Percentiles rank a stretch among this genome's conserved stretches.
These are phyloP conservation scores for Drosophila sulfurigaster DNA, from an alignment of 1,140 invertebrate species.

Conservation along the genomic window DNA sequence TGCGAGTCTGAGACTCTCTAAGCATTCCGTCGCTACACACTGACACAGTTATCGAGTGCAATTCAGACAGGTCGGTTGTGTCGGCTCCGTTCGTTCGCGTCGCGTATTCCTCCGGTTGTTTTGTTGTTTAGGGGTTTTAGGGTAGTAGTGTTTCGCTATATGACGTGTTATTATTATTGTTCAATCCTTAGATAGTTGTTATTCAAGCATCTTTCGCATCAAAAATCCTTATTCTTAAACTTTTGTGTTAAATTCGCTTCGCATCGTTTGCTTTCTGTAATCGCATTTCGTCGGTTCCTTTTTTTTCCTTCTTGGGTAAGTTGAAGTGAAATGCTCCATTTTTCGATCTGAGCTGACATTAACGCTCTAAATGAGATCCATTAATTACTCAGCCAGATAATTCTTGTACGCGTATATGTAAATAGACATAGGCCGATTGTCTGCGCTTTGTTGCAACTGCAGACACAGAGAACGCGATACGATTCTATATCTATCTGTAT, in stretches of 20 bases:
- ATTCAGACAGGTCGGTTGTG: constrained; percentile 83
- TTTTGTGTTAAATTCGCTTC: constrained; percentile 37
- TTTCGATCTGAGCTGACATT: constrained; percentile 47
- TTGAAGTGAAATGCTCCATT: constrained; percentile 25
- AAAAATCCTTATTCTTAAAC: constrained; percentile 24
- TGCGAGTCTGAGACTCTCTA: constrained; percentile 30
- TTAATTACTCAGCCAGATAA: constrained; percentile 69
- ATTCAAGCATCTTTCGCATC: constrained; percentile 34
- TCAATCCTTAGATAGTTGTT: constrained; percentile 61
- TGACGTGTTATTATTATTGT: constrained; percentile 39
- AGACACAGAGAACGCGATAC: constrained; percentile 48
- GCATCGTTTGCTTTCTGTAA: constrained; percentile 42
- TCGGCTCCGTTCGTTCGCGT: constrained; percentile 49
- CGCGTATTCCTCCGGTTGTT: constrained; percentile 47
- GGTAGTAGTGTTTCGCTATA: constrained; percentile 8
- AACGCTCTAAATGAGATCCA: constrained; percentile 65
- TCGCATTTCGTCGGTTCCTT: constrained; percentile 51
- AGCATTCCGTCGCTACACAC: constrained; percentile 68
- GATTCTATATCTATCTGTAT: constrained; percentile 56
- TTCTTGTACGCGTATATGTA: constrained; percentile 38
- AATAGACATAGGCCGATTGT: constrained; percentile 50
- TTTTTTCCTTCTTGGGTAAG: constrained; percentile 56
- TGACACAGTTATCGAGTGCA: constrained; percentile 85
- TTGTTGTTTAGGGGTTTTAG: constrained; percentile 24
- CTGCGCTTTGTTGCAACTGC: constrained; percentile 71